These are phyloP conservation scores for Lagopus muta DNA, from an alignment of 2,113 vertebrate genomes.

Conservation along the genomic window DNA sequence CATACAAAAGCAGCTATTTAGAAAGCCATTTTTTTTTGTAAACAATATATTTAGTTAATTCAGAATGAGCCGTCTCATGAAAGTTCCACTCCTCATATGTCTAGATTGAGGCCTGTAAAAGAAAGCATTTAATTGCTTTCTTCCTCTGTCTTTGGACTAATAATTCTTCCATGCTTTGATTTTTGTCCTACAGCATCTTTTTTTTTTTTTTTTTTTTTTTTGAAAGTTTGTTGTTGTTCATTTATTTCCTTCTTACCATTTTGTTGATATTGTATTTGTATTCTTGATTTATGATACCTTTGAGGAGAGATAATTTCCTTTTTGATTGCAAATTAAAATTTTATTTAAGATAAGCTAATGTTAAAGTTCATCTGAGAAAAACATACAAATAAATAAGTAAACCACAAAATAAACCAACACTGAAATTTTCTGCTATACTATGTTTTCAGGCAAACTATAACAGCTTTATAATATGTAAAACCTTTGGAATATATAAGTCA, in stretches of 20 bases:
- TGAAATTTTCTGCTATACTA: constrained; percentile 14
- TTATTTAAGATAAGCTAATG: neutral
- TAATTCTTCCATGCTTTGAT: neutral
- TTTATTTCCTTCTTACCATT: neutral
- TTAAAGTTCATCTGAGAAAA: neutral
- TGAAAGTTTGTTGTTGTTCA: accelerated
- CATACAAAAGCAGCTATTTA: neutral
- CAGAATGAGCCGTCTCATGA: neutral
- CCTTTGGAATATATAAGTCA: constrained; percentile 18
- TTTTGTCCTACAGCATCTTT: neutral
- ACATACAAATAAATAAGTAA: neutral
- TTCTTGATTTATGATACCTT: accelerated
- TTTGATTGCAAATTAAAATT: neutral
- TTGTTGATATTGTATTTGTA: neutral
- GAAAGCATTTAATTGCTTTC: neutral
- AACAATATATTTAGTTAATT: neutral
- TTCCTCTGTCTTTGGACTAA: neutral
- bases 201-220: neutral
- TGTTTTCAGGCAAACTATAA: constrained; percentile 7
- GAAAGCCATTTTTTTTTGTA: neutral
- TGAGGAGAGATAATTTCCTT: neutral
- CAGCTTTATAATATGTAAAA: constrained; percentile 24
- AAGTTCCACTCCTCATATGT: neutral
- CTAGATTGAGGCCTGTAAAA: neutral
- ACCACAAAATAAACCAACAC: neutral